These are phyloP conservation scores for Petrocephalus microphthalmus DNA, from an alignment of 2,113 vertebrate genomes.

Conservation along the genomic window DNA sequence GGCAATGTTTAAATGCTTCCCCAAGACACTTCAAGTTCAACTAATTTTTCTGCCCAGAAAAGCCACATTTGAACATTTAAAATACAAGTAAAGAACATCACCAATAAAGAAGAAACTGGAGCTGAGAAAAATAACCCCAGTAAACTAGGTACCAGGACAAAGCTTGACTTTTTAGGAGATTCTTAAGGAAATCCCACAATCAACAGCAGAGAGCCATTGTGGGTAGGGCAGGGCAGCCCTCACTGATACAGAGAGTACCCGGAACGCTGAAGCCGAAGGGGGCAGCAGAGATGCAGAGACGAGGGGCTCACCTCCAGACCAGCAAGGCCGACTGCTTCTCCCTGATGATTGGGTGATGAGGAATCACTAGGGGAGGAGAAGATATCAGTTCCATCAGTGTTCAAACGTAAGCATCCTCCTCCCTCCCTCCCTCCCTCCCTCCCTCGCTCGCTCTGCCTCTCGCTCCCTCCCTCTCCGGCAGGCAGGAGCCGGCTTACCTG, in stretches of 20 bases:
- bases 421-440: neutral
- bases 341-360: slow-evolving; percentile 93
- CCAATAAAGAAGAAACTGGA: too few species aligned
- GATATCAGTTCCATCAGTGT: slow-evolving; percentile 5
- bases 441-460: too few species aligned
- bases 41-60: neutral
- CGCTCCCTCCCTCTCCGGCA: neutral
- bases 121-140: too few species aligned
- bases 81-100: neutral
- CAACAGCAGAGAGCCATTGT: neutral
- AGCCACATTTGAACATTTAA: neutral
- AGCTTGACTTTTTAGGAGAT: neutral
- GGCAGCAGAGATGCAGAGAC: too few species aligned
- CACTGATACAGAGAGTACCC: neutral
- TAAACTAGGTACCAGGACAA: neutral
- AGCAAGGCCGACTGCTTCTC: slow-evolving; percentile 67
- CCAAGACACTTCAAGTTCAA: neutral
- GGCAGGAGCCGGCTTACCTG: slow-evolving; percentile 58
- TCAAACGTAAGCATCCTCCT: neutral
- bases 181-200: neutral
- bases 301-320: slow-evolving; percentile 70
- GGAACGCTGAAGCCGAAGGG: too few species aligned
- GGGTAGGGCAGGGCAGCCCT: neutral
- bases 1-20: neutral
- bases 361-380: slow-evolving; percentile 68